These are phyloP conservation scores for Pagetopsis macropterus DNA, from an alignment of 2,797 vertebrate species.

Conservation along the genomic window DNA sequence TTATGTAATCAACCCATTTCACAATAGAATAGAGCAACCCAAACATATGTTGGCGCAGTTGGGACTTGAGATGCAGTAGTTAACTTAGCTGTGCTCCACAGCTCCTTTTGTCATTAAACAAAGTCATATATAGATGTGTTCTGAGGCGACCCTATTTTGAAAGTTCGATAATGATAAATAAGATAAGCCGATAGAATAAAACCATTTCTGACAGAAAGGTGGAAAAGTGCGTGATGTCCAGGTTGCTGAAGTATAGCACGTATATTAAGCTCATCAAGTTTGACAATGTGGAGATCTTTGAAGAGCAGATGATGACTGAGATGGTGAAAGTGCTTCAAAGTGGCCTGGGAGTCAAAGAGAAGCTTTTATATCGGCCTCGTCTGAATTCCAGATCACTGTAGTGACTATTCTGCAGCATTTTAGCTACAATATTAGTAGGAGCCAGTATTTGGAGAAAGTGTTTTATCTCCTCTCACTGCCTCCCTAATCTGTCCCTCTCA, in stretches of 20 bases:
- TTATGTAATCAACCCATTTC: too few species aligned
- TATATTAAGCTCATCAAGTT: constrained; percentile 26
- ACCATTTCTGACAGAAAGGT: constrained; percentile 22
- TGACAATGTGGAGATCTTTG: not conserved
- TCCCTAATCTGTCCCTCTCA: constrained; percentile 11
- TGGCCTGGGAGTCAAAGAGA: constrained; percentile 20
- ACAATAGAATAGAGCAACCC: not conserved
- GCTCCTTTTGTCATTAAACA: constrained; percentile 8
- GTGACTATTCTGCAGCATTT: constrained; percentile 25
- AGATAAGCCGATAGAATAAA: too few species aligned
- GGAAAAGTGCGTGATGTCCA: constrained; percentile 21
- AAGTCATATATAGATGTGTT: constrained; percentile 26
- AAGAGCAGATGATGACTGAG: constrained; percentile 21
- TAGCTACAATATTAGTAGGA: constrained; percentile 16
- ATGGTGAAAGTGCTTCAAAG: constrained; percentile 36
- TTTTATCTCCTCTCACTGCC: not conserved
- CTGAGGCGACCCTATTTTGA: constrained; percentile 1
- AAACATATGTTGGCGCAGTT: not conserved
- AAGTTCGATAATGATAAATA: not conserved
- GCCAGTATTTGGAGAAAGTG: constrained; percentile 22
- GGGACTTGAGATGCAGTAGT: not conserved
- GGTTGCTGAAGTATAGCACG: not conserved
- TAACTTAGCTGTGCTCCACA: not conserved
- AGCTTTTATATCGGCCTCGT: constrained; percentile 1
- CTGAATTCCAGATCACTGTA: constrained; percentile 41